Percentiles rank a stretch among this genome's conserved stretches.
Evolutionary conservation across 2,797 vertebrate genomes (phyloP).

Genomic region (Manis crassicaudata): DNA sequence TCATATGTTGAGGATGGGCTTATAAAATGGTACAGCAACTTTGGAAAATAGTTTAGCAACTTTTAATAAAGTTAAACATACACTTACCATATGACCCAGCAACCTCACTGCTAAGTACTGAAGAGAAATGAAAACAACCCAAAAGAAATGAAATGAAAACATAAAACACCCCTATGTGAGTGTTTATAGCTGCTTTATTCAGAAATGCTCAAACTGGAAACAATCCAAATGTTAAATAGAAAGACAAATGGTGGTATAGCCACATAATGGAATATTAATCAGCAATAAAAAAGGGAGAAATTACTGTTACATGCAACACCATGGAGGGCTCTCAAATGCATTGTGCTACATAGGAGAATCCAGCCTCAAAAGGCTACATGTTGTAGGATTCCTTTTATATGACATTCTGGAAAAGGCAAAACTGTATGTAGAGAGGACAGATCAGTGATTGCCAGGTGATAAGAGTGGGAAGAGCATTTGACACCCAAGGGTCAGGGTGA

Average conservation of each 20-base stretch:
- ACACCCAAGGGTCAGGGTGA: background rate
- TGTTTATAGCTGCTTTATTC: background rate
- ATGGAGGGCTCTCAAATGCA: background rate
- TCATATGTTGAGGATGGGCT: background rate
- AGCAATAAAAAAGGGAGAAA: background rate
- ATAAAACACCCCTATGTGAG: background rate
- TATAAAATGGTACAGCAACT: too few relatives aligned
- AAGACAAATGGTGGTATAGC: background rate
- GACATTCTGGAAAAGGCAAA: background rate
- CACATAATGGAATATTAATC: too few relatives aligned
- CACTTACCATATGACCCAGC: background rate
- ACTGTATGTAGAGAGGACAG: background rate
- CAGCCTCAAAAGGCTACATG: background rate
- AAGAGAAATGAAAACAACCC: background rate
- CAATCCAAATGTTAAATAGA: background rate
- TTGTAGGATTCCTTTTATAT: background rate
- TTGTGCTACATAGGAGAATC: background rate
- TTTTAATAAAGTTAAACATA: background rate
- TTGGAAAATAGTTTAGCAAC: background rate
- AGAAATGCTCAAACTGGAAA: background rate
- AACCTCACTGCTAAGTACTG: background rate
- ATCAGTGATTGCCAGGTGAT: background rate
- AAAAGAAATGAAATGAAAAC: background rate
- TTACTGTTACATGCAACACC: background rate
- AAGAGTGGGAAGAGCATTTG: background rate